Evolutionary conservation across 1,140 invertebrate species (phyloP).

Genomic region (Panulirus ornatus): DNA sequence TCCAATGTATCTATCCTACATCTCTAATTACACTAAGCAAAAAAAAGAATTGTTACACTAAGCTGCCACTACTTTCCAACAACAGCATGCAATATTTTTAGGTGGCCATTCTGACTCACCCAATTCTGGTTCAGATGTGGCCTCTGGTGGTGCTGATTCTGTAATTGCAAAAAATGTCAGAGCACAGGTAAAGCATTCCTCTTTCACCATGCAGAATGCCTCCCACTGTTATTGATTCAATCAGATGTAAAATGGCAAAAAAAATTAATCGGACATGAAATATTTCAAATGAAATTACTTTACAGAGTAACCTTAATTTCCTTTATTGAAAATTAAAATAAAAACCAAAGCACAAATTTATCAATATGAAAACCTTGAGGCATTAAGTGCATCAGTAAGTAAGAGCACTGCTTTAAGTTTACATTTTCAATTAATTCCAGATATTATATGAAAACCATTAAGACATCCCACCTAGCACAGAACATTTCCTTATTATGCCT

Average conservation of each 20-base stretch:
- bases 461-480: no score
- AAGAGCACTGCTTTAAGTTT: background rate
- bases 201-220: background rate
- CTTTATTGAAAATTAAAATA: background rate
- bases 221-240: background rate
- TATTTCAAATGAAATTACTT: no score
- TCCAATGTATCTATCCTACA: no score
- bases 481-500: no score
- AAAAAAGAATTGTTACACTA: background rate
- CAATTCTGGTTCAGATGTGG: constrained; percentile 16
- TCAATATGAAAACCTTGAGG: background rate
- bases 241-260: no score
- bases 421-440: no score
- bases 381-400: background rate
- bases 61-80: background rate
- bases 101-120: constrained; percentile 39
- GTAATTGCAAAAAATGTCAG: constrained; percentile 55
- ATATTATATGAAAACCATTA: no score
- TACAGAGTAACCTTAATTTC: no score
- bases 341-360: background rate
- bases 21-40: background rate
- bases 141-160: constrained; percentile 42
- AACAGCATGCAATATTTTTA: background rate
- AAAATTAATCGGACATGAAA: no score
- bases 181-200: background rate